Evolutionary conservation across 2,797 vertebrate genomes (phyloP), one percentile per base, ranked within the genome.

Genomic region (Pristis pectinata): DNA sequence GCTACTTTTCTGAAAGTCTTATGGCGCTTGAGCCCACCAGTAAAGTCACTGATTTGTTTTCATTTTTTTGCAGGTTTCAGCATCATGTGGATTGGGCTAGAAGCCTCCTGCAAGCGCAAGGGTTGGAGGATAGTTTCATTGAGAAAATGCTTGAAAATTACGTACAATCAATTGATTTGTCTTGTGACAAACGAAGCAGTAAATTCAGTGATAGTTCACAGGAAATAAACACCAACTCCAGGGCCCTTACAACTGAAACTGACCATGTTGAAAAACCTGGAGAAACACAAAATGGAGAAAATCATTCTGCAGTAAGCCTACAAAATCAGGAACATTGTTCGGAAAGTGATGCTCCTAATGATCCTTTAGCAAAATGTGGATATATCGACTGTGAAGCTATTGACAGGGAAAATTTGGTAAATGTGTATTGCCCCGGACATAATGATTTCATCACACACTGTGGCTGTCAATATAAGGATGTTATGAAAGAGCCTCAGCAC

Each of bases 11-110:
- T 91, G 87, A n/a, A 41, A 64, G n/a, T 24, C n/a, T 91, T 67
- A 24, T 41, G n/a, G 61, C n/a, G 30, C 2, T 3, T 61, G 30
- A 22, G 10, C n/a, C 37, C 64, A 44, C 8, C 37, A 27, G 19
- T 64, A 91, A 67, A 91, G 22, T n/a, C 22, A 22, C 17, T 67
- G 7, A 10, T 91, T 8, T 67, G 17, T 67, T 91, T 27, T 67
- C 59, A 41, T n/a, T 67, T 22, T 41, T 22, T 87, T 34, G 1
- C 96, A 99, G 98, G 96, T 99, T 98, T 94, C 97, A 97, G 77
- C 95, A 95, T 94, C 96, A 96, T 5, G 95, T 98, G 24, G 95
- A 96, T 53, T 98, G 98, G 98, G 98, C 98, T 0, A 95, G 95
- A 93, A 95, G 96, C 0, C 95, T 97, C 67, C 96, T 99, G 94